These are phyloP conservation scores for Otus sunia DNA, from an alignment of 2,113 vertebrate genomes.

Conservation along the genomic window DNA sequence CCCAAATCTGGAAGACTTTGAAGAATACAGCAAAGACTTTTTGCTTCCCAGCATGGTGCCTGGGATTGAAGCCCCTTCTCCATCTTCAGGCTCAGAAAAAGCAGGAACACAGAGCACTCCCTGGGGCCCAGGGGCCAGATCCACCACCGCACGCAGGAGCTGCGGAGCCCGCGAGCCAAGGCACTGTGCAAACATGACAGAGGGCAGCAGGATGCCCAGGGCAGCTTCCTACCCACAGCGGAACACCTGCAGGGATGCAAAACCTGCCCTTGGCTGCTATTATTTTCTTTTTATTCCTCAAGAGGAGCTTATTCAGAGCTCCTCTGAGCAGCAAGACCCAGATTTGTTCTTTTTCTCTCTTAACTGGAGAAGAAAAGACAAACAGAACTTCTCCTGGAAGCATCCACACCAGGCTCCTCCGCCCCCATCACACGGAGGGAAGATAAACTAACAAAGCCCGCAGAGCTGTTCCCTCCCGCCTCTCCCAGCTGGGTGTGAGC, in stretches of 20 bases:
- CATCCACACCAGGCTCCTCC: rapidly evolving
- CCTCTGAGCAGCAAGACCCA: constrained; percentile 12
- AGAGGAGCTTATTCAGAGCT: constrained; percentile 58
- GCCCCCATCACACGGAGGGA: rapidly evolving
- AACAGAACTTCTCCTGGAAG: constrained; percentile 61
- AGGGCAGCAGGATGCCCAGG: background rate
- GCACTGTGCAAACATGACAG: background rate
- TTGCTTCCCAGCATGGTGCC: background rate
- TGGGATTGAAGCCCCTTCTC: background rate
- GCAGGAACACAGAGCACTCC: background rate
- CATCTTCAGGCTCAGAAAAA: background rate
- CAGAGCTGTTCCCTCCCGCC: background rate
- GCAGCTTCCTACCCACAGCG: background rate
- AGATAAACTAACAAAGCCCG: background rate
- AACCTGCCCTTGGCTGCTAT: background rate
- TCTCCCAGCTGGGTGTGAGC: background rate
- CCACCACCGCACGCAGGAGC: rapidly evolving
- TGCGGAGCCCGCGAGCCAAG: background rate
- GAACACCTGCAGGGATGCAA: background rate
- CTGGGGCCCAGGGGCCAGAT: background rate
- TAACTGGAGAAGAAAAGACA: constrained; percentile 49
- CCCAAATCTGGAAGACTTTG: background rate
- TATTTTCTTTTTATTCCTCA: constrained; percentile 19
- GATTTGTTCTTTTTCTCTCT: constrained; percentile 42
- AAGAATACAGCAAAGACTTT: background rate